These are phyloP conservation scores for Drosophila kurseongensis DNA, from an alignment of 1,140 invertebrate genomes.

Conservation along the genomic window DNA sequence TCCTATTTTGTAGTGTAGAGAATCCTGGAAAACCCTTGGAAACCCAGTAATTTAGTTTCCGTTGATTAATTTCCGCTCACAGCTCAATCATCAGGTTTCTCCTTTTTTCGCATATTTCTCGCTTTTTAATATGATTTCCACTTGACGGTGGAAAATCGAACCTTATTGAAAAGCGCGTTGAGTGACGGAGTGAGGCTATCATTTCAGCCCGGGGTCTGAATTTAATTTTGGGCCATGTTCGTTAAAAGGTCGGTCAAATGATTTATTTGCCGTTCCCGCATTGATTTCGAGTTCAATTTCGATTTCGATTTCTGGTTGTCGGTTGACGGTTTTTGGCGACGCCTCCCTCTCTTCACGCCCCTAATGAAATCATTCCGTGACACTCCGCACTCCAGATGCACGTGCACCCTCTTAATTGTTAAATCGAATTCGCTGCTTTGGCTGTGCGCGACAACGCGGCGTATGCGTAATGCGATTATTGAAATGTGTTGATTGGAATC, in stretches of 20 bases:
- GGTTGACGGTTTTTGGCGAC: neutral
- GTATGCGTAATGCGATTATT: conserved; percentile 76
- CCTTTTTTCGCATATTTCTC: conserved; percentile 65
- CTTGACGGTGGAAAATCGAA: conserved; percentile 33
- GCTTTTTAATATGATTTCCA: conserved; percentile 28
- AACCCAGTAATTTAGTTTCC: conserved; percentile 70
- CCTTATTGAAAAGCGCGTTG: conserved; percentile 29
- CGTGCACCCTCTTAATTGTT: conserved; percentile 53
- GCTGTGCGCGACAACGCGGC: conserved; percentile 33
- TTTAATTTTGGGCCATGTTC: conserved; percentile 63
- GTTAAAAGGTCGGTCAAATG: conserved; percentile 67
- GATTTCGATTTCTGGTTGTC: conserved; percentile 26
- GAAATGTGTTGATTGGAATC: conserved; percentile 71
- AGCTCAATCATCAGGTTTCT: conserved; percentile 67
- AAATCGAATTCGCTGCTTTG: conserved; percentile 56
- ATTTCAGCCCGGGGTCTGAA: conserved; percentile 38
- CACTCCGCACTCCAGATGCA: conserved; percentile 10
- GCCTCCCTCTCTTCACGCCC: neutral
- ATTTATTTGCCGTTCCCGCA: conserved; percentile 70
- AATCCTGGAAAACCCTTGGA: conserved; percentile 6
- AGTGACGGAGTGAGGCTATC: conserved; percentile 39
- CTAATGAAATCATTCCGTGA: conserved; percentile 64
- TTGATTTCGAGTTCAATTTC: conserved; percentile 61
- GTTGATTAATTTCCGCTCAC: conserved; percentile 79
- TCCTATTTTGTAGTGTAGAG: neutral